Percentiles rank a stretch among this genome's conserved stretches.
These are phyloP conservation scores for Telenomus remus DNA, from an alignment of 1,140 invertebrate species.

Conservation along the genomic window DNA sequence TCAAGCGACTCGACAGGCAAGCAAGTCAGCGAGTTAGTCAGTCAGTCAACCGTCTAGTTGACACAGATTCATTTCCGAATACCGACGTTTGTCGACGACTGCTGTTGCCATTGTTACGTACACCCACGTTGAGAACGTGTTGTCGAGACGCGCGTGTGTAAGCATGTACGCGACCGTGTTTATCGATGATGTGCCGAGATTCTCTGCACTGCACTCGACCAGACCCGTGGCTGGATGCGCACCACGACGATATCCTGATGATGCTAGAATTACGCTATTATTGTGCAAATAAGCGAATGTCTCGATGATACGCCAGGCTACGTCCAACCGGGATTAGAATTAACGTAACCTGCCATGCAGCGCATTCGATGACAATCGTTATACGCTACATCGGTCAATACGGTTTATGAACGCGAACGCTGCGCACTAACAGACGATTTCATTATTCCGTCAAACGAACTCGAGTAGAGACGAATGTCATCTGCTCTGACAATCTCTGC, in stretches of 20 bases:
- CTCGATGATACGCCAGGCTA: slow-evolving; percentile 52
- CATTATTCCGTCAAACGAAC: slow-evolving; percentile 38
- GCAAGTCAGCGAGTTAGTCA: slow-evolving; percentile 40
- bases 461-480: not conserved
- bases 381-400: slow-evolving; percentile 51
- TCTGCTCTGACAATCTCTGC: not conserved
- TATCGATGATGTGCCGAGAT: slow-evolving; percentile 45
- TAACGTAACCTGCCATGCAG: slow-evolving; percentile 54
- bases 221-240: slow-evolving; percentile 41
- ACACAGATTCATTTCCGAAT: slow-evolving; percentile 65
- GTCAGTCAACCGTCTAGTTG: slow-evolving; percentile 50
- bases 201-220: slow-evolving; percentile 40
- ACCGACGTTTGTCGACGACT: slow-evolving; percentile 39
- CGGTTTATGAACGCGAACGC: slow-evolving; percentile 49
- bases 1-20: slow-evolving; percentile 29
- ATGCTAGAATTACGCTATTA: slow-evolving; percentile 68
- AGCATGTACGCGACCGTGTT: slow-evolving; percentile 54
- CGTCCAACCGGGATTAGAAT: slow-evolving; percentile 56
- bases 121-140: slow-evolving; percentile 18
- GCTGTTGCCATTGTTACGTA: slow-evolving; percentile 40
- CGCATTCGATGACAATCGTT: slow-evolving; percentile 55
- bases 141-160: slow-evolving; percentile 11
- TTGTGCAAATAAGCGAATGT: slow-evolving; percentile 68
- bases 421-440: slow-evolving; percentile 35
- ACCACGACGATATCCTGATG: slow-evolving; percentile 62